Evolutionary conservation across 1,140 invertebrate genomes (phyloP).

Genomic region (Lasioglossum baleicum): DNA sequence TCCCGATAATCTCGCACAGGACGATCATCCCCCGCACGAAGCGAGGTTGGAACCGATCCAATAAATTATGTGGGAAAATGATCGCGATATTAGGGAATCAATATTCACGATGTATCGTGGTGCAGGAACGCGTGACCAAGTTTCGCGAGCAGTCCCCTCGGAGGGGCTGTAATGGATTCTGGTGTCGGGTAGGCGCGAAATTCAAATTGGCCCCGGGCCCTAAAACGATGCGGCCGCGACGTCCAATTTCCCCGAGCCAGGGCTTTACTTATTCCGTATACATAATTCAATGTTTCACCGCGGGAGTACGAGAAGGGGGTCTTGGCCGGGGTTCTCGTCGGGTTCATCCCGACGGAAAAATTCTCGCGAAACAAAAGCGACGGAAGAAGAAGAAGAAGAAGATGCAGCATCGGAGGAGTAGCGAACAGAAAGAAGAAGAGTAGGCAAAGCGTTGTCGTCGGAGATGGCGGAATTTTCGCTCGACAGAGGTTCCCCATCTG

Average conservation of each 20-base stretch:
- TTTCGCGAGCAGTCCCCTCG: neutral
- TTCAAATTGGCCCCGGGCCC: conserved; percentile 11
- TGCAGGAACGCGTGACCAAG: neutral
- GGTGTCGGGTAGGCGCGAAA: conserved; percentile 2
- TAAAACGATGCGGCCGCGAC: conserved; percentile 1
- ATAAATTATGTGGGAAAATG: neutral
- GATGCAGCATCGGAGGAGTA: too few relatives aligned
- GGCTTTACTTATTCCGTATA: conserved; percentile 46
- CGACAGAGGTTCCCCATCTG: conserved; percentile 19
- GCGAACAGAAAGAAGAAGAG: neutral
- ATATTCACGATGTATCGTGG: neutral
- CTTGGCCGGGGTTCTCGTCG: neutral
- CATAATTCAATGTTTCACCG: conserved; percentile 37
- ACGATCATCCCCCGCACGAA: too few relatives aligned
- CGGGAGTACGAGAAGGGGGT: too few relatives aligned
- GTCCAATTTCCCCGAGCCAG: conserved; percentile 8
- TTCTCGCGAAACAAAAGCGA: conserved; percentile 28
- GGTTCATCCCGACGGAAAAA: conserved; percentile 28
- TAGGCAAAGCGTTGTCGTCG: too few relatives aligned
- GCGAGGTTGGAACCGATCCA: too few relatives aligned
- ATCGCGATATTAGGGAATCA: neutral
- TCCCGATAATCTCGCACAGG: too few relatives aligned
- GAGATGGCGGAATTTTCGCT: neutral
- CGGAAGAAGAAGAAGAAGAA: neutral
- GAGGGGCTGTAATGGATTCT: neutral